phyloP scores from a whole-genome alignment of 2,113 vertebrate species.

The Australoheros scitulus region DNA sequence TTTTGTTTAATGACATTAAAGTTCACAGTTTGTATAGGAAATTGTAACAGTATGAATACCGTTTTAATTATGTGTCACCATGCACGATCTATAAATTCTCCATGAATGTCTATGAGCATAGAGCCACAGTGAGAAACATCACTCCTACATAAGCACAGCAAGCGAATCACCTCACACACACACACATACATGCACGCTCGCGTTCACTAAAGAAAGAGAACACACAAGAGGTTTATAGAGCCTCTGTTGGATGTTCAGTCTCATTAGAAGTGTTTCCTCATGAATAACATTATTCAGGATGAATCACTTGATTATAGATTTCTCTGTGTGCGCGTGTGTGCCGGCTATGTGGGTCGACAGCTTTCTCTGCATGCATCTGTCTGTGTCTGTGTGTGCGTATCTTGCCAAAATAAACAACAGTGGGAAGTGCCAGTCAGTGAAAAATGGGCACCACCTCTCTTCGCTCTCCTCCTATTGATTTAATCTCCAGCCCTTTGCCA shows the following conservation, averaged over 20 bases:
- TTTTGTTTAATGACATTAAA: neutral
- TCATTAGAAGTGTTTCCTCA: slow-evolving; percentile 62
- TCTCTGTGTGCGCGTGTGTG: slow-evolving; percentile 16
- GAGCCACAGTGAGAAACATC: slow-evolving; percentile 56
- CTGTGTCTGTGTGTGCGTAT: slow-evolving; percentile 13
- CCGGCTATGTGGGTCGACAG: neutral
- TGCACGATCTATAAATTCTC: neutral
- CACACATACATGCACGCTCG: neutral
- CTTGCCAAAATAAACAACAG: slow-evolving; percentile 46
- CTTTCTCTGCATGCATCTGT: slow-evolving; percentile 22
- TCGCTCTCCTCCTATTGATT: slow-evolving; percentile 59
- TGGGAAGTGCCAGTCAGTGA: slow-evolving; percentile 47
- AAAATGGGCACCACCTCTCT: slow-evolving; percentile 46
- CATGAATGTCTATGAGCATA: slow-evolving; percentile 4
- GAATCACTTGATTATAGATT: slow-evolving; percentile 63
- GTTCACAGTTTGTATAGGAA: neutral
- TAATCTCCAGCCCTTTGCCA: slow-evolving; percentile 61
- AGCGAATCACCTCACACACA: neutral
- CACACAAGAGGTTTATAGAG: slow-evolving; percentile 36
- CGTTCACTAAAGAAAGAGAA: neutral
- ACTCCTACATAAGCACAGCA: neutral
- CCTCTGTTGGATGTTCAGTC: slow-evolving; percentile 45
- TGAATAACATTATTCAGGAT: slow-evolving; percentile 57
- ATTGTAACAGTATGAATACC: neutral
- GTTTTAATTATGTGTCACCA: slow-evolving; percentile 1